Percentiles rank a stretch among this genome's conserved stretches.
Evolutionary conservation across 2,888 invertebrate species (phyloP).

Genomic region (Drosophila aldrichi): DNA sequence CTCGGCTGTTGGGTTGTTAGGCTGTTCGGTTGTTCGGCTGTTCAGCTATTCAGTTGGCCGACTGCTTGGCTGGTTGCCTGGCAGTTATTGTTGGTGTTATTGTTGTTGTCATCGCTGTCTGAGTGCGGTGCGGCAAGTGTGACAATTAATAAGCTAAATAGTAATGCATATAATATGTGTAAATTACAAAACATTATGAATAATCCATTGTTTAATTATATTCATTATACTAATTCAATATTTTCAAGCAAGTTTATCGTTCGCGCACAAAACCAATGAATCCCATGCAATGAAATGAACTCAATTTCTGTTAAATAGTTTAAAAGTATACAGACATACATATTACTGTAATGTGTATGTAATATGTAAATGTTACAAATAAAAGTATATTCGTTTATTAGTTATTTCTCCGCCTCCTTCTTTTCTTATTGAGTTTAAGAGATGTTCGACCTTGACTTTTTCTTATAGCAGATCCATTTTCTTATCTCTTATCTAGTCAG

Average conservation of each 20-base stretch:
- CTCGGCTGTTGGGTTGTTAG: slow-evolving; percentile 16
- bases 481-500: too few relatives aligned
- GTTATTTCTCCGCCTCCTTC: too few relatives aligned
- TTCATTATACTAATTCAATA: slow-evolving; percentile 55
- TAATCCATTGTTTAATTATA: slow-evolving; percentile 53
- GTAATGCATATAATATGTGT: slow-evolving; percentile 10
- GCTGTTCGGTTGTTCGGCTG: slow-evolving; percentile 17
- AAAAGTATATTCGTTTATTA: too few relatives aligned
- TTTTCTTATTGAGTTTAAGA: too few relatives aligned
- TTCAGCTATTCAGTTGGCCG: slow-evolving; percentile 13
- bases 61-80: slow-evolving; percentile 17
- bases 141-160: slow-evolving; percentile 47
- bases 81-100: slow-evolving; percentile 12
- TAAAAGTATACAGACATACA: too few relatives aligned
- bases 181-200: slow-evolving; percentile 21
- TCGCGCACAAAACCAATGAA: neutral
- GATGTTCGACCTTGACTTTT: too few relatives aligned
- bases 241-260: slow-evolving; percentile 4
- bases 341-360: too few relatives aligned
- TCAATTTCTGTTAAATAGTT: too few relatives aligned
- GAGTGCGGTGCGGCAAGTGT: slow-evolving; percentile 33
- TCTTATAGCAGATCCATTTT: neutral
- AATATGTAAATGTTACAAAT: too few relatives aligned
- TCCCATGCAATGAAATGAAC: too few relatives aligned
- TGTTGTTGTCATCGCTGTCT: slow-evolving; percentile 11